phyloP scores from a whole-genome alignment of 2,797 vertebrate species.

The Oreortyx pictus region DNA sequence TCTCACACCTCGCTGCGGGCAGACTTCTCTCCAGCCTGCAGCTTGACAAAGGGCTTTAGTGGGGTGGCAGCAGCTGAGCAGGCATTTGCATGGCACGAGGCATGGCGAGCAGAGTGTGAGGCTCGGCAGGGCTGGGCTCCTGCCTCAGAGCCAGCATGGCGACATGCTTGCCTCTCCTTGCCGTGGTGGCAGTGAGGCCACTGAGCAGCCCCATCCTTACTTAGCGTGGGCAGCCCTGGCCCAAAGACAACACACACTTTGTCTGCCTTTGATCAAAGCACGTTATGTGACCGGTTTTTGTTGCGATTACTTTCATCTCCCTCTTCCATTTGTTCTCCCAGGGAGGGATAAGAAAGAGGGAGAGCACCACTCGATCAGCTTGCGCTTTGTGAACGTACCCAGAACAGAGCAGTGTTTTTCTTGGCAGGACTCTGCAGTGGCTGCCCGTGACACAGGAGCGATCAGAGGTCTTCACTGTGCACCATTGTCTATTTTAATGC shows the following conservation, averaged over 20 bases:
- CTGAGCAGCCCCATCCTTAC: accelerated
- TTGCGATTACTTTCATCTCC: neutral
- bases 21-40: neutral
- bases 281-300: neutral
- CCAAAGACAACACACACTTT: accelerated
- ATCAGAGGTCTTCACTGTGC: neutral
- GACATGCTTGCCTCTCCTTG: accelerated
- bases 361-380: neutral
- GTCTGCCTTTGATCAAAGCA: neutral
- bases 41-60: neutral
- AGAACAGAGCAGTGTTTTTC: neutral
- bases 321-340: neutral
- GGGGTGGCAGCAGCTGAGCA: neutral
- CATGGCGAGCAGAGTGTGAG: accelerated
- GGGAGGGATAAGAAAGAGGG: neutral
- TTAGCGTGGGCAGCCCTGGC: accelerated
- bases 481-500: neutral
- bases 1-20: accelerated
- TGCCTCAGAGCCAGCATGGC: neutral
- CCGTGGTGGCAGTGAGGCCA: accelerated
- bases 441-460: neutral
- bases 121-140: no score
- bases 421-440: neutral
- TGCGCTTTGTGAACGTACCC: neutral
- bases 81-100: neutral